Evolutionary conservation across 2,113 vertebrate species (phyloP).

Genomic region (Nansenia antarctica): DNA sequence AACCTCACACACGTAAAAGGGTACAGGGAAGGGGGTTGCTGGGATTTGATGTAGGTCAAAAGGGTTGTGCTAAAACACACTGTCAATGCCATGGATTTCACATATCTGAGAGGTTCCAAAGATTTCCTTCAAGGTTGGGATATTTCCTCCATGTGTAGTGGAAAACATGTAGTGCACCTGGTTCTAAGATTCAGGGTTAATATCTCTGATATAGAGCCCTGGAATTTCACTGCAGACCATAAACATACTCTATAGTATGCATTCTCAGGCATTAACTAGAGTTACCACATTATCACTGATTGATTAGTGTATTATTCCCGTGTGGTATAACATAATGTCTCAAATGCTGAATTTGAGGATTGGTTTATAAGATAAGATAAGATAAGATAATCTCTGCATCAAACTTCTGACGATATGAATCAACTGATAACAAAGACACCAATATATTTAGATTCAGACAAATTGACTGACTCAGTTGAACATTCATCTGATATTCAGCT

Average conservation of each 20-base stretch:
- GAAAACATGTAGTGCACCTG: not conserved
- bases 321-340: not conserved
- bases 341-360: not conserved
- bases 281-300: not conserved
- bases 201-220: not conserved
- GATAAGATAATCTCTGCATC: no score
- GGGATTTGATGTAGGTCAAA: constrained; percentile 4
- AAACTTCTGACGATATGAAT: not conserved
- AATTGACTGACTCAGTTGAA: not conserved
- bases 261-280: not conserved
- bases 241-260: not conserved
- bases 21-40: not conserved
- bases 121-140: not conserved
- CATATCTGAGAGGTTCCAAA: constrained; percentile 2
- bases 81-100: constrained; percentile 18
- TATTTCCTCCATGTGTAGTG: not conserved
- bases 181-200: not conserved
- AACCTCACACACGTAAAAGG: not conserved
- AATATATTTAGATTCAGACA: not conserved
- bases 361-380: no score
- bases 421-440: not conserved
- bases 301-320: not conserved
- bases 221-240: not conserved
- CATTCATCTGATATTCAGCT: not conserved
- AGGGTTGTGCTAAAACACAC: constrained; percentile 25